These are phyloP conservation scores for Chironomus tentans DNA, from an alignment of 2,888 invertebrate genomes.

Conservation along the genomic window DNA sequence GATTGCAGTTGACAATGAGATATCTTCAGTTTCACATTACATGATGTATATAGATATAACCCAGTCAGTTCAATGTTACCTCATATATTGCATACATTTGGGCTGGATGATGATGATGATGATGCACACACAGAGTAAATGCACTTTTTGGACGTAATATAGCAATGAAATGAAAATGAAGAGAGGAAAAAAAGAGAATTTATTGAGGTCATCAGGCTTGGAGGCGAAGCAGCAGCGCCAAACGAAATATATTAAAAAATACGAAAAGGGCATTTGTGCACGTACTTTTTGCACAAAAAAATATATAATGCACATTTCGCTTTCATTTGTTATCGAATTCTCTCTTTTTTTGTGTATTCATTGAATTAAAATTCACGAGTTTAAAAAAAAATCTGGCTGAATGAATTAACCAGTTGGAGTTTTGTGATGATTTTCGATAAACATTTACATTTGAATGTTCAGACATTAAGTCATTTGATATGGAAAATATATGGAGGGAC, in stretches of 20 bases:
- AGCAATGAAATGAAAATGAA: neutral
- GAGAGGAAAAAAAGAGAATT: neutral
- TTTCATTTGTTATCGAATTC: neutral
- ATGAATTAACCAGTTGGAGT: too few species aligned
- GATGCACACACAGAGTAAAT: neutral
- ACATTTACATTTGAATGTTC: too few species aligned
- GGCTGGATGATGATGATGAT: too few species aligned
- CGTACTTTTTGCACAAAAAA: neutral
- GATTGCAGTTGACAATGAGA: neutral
- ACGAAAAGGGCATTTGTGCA: constrained; percentile 1
- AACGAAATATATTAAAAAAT: neutral
- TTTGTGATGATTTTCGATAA: too few species aligned
- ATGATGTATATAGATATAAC: too few species aligned
- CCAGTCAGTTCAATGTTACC: neutral
- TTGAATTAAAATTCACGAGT: too few species aligned
- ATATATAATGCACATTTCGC: neutral
- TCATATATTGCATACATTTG: neutral
- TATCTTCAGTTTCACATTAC: too few species aligned
- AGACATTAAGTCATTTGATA: too few species aligned
- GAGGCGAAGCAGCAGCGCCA: neutral
- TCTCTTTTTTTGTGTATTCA: neutral
- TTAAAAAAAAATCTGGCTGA: too few species aligned
- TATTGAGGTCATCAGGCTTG: constrained; percentile 17
- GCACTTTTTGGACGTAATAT: neutral
- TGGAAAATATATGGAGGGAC: too few species aligned